phyloP scores from a whole-genome alignment of 2,888 invertebrate species.

The Melikaiella ostensackeni region DNA sequence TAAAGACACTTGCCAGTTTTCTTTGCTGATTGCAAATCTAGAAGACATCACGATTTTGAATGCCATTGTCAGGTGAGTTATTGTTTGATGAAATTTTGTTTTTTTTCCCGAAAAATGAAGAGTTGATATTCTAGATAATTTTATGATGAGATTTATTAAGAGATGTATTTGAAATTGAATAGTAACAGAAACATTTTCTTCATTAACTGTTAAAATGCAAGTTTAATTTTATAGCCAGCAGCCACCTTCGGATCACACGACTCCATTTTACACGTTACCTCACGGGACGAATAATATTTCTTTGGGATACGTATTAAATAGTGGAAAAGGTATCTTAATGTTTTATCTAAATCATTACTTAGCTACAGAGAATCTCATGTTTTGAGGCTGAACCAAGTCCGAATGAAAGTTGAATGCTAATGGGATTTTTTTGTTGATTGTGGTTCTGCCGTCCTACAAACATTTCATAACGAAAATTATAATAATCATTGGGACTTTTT shows the following conservation, averaged over 20 bases:
- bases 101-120: neutral
- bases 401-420: no score
- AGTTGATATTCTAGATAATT: neutral
- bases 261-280: constrained; percentile 66
- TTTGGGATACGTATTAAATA: constrained; percentile 72
- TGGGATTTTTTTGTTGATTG: no score
- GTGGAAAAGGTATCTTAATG: constrained; percentile 74
- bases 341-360: neutral
- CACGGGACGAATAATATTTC: constrained; percentile 71
- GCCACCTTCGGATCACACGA: constrained; percentile 64
- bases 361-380: neutral
- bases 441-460: no score
- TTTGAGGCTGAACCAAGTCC: no score
- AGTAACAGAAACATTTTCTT: neutral
- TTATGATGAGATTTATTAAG: neutral
- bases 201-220: neutral
- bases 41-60: constrained; percentile 92
- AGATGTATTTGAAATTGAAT: neutral
- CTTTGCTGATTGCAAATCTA: constrained; percentile 90
- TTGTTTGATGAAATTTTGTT: neutral
- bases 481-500: no score
- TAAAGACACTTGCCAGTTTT: constrained; percentile 92
- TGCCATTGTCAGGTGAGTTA: constrained; percentile 80
- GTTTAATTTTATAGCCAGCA: constrained; percentile 62
- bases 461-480: no score